Evolutionary conservation across 35 echinoderm and acorn worm genomes (phyloP), one percentile per base, ranked within the genome.

Genomic region (Strongylocentrotus purpuratus): DNA sequence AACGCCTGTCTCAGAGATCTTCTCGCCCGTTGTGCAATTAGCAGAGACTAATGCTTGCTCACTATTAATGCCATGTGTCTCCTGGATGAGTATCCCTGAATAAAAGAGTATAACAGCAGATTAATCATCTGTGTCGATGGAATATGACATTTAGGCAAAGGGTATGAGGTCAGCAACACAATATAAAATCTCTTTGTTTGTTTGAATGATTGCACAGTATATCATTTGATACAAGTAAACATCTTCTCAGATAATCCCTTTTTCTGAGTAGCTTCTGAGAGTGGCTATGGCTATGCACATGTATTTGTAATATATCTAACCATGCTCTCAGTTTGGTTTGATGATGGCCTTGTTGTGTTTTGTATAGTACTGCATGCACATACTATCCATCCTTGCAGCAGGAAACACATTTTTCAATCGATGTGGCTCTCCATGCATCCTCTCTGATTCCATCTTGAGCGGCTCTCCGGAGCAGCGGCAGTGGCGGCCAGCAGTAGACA

Each of bases 361-460:
- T 45, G 33, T 31, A 18, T 89, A 8, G 17, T n/a, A 45, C 33
- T 17, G 33, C 32, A 33, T 33, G 87, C 33, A 33, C 4, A 33
- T 15, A 41, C 14, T 46, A 32, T 45, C 32, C 87, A 89, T 89
- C 87, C 45, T 4, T 89, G 87, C 32, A 33, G 25, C 87, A 89
- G 87, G 87, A 45, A 89, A 89, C 87, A 15, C 15, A 25, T 35
- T 33, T 89, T 15, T 10, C 33, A 45, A 45, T 89, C n/a, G 87
- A 15, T 17, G 87, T 89, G 87, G 87, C 87, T 25, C 31, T 89
- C 31, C n/a, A n/a, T 31, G 70, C 70, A 20, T 33, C 32, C 32
- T 89, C 87, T 89, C 87, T 89, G 87, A 45, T 89, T 89, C 45
- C 87, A 45, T 89, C 33, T 46, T 46, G 15, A 46, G 32, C 32